Conservation (phyloP, 2,113 vertebrate species). For the Mustelus asterias region DNA sequence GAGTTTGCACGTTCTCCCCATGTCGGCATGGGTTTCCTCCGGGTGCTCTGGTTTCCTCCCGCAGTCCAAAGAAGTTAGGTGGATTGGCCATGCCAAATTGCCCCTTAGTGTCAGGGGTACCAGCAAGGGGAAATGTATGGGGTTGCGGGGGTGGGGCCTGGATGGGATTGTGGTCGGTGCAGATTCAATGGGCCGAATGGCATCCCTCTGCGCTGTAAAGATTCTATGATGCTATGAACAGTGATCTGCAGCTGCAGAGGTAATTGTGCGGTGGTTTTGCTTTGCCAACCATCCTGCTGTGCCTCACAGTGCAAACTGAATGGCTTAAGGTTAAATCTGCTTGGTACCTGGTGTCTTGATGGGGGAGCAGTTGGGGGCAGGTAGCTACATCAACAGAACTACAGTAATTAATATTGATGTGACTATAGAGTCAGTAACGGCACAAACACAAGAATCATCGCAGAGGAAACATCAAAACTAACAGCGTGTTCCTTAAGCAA, state of each 20-base stretch:
- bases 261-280: not conserved
- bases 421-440: not conserved
- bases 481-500: not conserved
- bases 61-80: too few relatives aligned
- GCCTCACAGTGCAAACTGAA: not conserved
- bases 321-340: constrained; percentile 14
- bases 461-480: not conserved
- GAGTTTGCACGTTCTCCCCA: too few relatives aligned
- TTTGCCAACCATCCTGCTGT: constrained; percentile 10
- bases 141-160: too few relatives aligned
- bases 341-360: not conserved
- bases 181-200: too few relatives aligned
- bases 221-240: not conserved
- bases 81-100: too few relatives aligned
- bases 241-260: not conserved
- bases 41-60: too few relatives aligned
- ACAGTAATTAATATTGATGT: not conserved
- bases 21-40: too few relatives aligned
- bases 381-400: not conserved
- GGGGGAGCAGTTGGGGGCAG: not conserved
- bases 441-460: not conserved
- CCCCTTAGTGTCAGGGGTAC: too few relatives aligned
- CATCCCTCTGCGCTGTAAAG: too few relatives aligned
- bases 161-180: too few relatives aligned
- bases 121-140: too few relatives aligned